Evolutionary conservation across 2,888 invertebrate genomes (phyloP).

Genomic region (Fissipunctia ypsillon): DNA sequence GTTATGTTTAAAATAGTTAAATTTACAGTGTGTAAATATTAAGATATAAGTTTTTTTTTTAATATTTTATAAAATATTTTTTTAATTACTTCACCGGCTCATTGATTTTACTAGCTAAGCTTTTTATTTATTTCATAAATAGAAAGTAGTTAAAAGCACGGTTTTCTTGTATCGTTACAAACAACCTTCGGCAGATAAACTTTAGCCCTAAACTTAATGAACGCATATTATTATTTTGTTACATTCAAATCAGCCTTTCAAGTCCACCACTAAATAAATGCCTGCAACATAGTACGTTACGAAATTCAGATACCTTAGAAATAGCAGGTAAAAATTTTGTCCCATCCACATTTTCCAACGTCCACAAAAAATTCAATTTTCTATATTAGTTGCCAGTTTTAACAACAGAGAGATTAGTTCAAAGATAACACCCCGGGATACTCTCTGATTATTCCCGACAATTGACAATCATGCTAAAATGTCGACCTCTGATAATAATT

Average conservation of each 20-base stretch:
- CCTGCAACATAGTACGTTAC: neutral
- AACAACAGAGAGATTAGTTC: slow-evolving; percentile 79
- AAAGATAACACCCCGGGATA: slow-evolving; percentile 73
- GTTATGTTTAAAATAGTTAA: too few species aligned
- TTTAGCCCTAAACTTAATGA: neutral
- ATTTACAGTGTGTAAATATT: too few species aligned
- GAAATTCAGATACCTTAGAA: neutral
- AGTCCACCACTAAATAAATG: too few species aligned
- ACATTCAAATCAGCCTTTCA: neutral
- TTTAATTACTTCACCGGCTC: too few species aligned
- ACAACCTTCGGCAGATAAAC: neutral
- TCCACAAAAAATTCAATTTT: slow-evolving; percentile 74
- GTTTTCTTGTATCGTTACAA: neutral
- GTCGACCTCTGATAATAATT: slow-evolving; percentile 63
- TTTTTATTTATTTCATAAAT: neutral
- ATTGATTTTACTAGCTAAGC: too few species aligned
- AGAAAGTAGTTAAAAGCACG: too few species aligned
- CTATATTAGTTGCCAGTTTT: slow-evolving; percentile 78
- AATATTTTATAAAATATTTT: too few species aligned
- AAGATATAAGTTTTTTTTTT: too few species aligned
- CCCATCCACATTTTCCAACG: slow-evolving; percentile 64
- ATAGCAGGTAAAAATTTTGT: neutral
- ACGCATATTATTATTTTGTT: neutral
- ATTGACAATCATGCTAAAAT: slow-evolving; percentile 67
- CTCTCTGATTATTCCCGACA: slow-evolving; percentile 73